A percentile compares a stretch with the other conserved stretches of the same genome.
phyloP scores from a whole-genome alignment of 1,140 invertebrate species.

The Hyposmocoma kahamanoa region DNA sequence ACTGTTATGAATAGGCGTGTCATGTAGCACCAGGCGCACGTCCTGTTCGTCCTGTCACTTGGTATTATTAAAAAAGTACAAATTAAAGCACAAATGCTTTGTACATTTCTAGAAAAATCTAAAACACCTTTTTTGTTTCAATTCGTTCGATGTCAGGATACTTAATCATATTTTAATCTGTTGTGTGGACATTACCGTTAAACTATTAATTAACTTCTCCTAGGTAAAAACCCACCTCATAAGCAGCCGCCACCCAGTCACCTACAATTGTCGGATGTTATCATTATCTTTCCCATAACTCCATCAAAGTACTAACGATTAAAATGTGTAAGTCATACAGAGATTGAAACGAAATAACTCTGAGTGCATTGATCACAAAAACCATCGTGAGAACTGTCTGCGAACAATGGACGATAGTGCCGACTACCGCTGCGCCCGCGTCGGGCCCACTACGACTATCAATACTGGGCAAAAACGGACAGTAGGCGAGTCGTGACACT shows the following conservation, averaged over 20 bases:
- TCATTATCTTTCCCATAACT: conserved; percentile 8
- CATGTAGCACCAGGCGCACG: too few relatives aligned
- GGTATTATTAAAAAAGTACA: too few relatives aligned
- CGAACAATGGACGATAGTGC: conserved; percentile 23
- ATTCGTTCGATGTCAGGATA: too few relatives aligned
- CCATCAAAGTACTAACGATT: conserved; percentile 14
- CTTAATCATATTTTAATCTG: too few relatives aligned
- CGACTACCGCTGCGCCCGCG: conserved; percentile 21
- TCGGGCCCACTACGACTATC: conserved; percentile 20
- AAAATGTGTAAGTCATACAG: conserved; percentile 33
- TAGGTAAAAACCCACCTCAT: too few relatives aligned
- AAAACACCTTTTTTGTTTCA: too few relatives aligned
- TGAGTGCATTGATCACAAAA: conserved; percentile 38
- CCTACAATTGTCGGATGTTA: neutral
- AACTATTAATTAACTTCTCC: too few relatives aligned
- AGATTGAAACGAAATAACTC: conserved; percentile 32
- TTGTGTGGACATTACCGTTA: too few relatives aligned
- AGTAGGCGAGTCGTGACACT: conserved; percentile 22
- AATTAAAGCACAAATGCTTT: too few relatives aligned
- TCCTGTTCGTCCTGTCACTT: too few relatives aligned
- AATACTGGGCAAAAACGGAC: conserved; percentile 28
- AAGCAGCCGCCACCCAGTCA: conserved; percentile 2
- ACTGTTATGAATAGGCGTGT: too few relatives aligned
- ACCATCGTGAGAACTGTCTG: conserved; percentile 40
- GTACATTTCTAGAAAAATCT: too few relatives aligned